These are phyloP conservation scores for Urechis unicinctus DNA, from an alignment of 2,888 invertebrate species.

Conservation along the genomic window DNA sequence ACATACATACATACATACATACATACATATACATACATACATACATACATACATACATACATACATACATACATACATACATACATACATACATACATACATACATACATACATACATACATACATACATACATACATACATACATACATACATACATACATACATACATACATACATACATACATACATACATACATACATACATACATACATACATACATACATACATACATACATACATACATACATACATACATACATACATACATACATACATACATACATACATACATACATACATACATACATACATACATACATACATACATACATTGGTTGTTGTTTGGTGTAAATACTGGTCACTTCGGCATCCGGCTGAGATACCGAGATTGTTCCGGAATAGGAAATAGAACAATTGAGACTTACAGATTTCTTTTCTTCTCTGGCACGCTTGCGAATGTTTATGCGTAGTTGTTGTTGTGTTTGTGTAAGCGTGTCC, in stretches of 20 bases:
- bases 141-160: neutral
- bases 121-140: neutral
- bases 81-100: neutral
- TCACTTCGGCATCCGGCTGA: too few species aligned
- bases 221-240: neutral
- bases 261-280: slow-evolving; percentile 4
- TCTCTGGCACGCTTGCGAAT: too few species aligned
- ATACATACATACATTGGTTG: neutral
- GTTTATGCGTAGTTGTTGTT: too few species aligned
- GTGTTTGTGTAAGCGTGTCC: too few species aligned
- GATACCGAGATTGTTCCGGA: too few species aligned
- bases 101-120: neutral
- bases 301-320: slow-evolving; percentile 1
- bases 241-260: neutral
- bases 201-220: slow-evolving; percentile 2
- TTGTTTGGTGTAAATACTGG: too few species aligned
- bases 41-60: too few species aligned
- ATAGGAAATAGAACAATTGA: too few species aligned
- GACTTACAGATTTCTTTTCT: too few species aligned
- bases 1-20: too few species aligned
- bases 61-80: neutral
- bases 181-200: neutral
- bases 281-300: slow-evolving; percentile 3
- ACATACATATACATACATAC: too few species aligned
- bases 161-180: neutral